Evolutionary conservation across 2,888 invertebrate genomes (phyloP).

Genomic region (Caenorhabditis sp.): DNA sequence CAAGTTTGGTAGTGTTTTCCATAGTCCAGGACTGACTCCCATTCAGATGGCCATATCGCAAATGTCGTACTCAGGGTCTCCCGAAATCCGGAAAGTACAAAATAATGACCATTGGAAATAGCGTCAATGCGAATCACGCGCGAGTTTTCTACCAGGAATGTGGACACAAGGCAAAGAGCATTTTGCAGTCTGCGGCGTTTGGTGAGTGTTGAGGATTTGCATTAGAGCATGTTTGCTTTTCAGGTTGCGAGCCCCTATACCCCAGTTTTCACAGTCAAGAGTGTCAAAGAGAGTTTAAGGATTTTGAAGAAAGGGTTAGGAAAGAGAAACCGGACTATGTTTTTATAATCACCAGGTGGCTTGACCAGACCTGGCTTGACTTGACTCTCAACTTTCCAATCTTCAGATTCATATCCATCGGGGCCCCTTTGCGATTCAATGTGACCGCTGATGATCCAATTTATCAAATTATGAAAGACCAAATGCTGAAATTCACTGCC

Average conservation of each 20-base stretch:
- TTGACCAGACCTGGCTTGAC: neutral
- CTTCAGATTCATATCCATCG: constrained; percentile 33
- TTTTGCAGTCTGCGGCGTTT: constrained; percentile 16
- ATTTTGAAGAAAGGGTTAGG: constrained; percentile 24
- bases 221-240: neutral
- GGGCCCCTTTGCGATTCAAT: constrained; percentile 15
- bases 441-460: constrained; percentile 41
- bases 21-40: too few relatives aligned
- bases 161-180: constrained; percentile 14
- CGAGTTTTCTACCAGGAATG: constrained; percentile 35
- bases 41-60: too few relatives aligned
- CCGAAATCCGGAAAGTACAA: constrained; percentile 22
- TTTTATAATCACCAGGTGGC: constrained; percentile 37
- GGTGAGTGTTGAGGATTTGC: neutral
- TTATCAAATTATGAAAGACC: constrained; percentile 39
- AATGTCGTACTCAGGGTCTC: constrained; percentile 14
- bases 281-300: constrained; percentile 24
- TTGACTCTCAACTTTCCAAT: neutral
- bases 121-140: constrained; percentile 18
- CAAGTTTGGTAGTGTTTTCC: too few relatives aligned
- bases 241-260: constrained; percentile 44
- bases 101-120: constrained; percentile 44
- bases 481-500: constrained; percentile 23
- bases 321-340: constrained; percentile 38
- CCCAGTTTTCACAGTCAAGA: constrained; percentile 1